phyloP scores from a whole-genome alignment of 2,888 invertebrate species.

The Salticus scenicus region DNA sequence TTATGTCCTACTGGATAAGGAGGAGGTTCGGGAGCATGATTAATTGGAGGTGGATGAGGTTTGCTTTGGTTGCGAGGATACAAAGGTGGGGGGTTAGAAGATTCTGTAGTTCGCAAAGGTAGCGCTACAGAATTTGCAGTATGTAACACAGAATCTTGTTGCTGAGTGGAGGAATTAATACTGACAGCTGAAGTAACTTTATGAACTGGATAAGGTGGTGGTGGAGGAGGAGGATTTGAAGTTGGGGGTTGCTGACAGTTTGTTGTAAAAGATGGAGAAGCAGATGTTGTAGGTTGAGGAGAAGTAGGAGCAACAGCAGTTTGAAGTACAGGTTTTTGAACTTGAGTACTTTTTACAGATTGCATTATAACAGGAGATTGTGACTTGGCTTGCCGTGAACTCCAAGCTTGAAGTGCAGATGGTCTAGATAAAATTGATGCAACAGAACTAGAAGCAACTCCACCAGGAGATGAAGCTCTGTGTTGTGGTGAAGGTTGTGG shows the following conservation, averaged over 20 bases:
- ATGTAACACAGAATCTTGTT: constrained; percentile 23
- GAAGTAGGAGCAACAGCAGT: constrained; percentile 95
- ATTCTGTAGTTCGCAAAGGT: constrained; percentile 37
- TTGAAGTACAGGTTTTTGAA: constrained; percentile 93
- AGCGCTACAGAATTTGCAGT: constrained; percentile 30
- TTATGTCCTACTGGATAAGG: constrained; percentile 45
- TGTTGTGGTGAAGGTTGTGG: constrained; percentile 59
- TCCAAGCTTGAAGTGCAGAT: constrained; percentile 89
- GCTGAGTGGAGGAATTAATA: constrained; percentile 42
- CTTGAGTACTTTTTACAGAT: constrained; percentile 95
- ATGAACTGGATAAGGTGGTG: constrained; percentile 67
- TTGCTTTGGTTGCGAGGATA: constrained; percentile 66
- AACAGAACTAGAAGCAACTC: constrained; percentile 66
- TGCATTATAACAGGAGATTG: constrained; percentile 97
- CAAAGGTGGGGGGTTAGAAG: constrained; percentile 52
- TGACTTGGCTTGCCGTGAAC: constrained; percentile 89
- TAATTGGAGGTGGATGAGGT: constrained; percentile 28
- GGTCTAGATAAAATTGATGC: constrained; percentile 72
- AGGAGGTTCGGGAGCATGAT: constrained; percentile 46
- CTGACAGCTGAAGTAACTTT: constrained; percentile 60
- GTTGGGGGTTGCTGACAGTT: constrained; percentile 31
- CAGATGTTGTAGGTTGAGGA: constrained; percentile 77
- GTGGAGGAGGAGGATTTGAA: constrained; percentile 59
- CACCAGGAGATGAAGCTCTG: constrained; percentile 49
- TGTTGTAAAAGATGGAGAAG: constrained; percentile 42